Evolutionary conservation across 2,797 vertebrate species (phyloP).

Genomic region (Chaetophractus vellerosus): DNA sequence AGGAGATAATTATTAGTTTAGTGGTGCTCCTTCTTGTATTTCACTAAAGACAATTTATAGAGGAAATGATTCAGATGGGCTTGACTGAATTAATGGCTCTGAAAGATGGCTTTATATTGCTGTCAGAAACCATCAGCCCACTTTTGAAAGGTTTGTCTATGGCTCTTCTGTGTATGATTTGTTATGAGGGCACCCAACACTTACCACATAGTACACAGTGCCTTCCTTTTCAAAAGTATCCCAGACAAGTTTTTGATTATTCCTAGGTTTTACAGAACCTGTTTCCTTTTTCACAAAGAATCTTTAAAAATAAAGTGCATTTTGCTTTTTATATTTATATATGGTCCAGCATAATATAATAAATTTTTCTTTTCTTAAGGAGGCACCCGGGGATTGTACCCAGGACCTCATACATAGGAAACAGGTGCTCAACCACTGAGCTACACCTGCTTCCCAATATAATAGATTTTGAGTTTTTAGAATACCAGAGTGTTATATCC

Average conservation of each 20-base stretch:
- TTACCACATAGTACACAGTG: neutral
- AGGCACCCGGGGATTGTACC: no score
- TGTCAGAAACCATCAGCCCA: conserved; percentile 68
- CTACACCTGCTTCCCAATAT: neutral
- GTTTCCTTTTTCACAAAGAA: conserved; percentile 52
- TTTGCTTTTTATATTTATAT: conserved; percentile 49
- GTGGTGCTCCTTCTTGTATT: conserved; percentile 52
- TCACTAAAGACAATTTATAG: conserved; percentile 63
- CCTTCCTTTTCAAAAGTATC: conserved; percentile 66
- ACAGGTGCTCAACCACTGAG: no score
- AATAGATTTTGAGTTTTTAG: neutral
- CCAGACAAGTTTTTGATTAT: conserved; percentile 59
- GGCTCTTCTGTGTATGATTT: conserved; percentile 61
- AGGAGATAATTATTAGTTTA: conserved; percentile 69
- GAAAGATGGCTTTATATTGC: conserved; percentile 71
- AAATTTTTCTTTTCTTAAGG: neutral
- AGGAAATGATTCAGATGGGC: conserved; percentile 75
- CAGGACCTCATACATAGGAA: no score
- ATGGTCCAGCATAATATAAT: neutral
- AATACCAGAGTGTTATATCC: neutral
- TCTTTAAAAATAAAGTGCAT: conserved; percentile 25
- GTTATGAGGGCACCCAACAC: conserved; percentile 36
- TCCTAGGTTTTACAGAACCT: neutral
- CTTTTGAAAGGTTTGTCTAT: conserved; percentile 73
- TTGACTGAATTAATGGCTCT: conserved; percentile 69